Evolutionary conservation across 2,797 vertebrate species (phyloP).

Genomic region (Melanogrammus aeglefinus): DNA sequence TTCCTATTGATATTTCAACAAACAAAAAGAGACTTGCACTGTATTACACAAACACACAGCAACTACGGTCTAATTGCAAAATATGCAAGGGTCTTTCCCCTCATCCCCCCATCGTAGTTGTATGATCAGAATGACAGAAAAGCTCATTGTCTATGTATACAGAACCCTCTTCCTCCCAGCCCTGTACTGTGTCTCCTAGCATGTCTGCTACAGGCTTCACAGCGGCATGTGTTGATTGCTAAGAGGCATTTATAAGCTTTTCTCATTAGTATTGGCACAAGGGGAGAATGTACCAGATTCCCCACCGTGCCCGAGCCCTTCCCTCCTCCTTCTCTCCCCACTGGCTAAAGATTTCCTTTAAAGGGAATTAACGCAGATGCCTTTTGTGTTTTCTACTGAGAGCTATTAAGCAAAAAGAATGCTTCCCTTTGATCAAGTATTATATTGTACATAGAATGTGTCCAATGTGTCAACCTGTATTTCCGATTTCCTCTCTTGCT

Average conservation of each 20-base stretch:
- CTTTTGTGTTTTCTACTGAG: constrained; percentile 6
- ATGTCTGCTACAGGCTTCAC: constrained; percentile 6
- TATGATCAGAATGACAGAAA: constrained; percentile 6
- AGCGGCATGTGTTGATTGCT: constrained; percentile 8
- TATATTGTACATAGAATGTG: neutral
- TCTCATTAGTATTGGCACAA: constrained; percentile 19
- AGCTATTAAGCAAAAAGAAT: neutral
- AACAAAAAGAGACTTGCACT: neutral
- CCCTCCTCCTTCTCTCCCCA: neutral
- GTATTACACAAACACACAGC: neutral
- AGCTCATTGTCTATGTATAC: constrained; percentile 10
- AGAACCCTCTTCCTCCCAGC: constrained; percentile 4
- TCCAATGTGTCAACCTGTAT: neutral
- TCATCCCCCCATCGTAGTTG: constrained; percentile 15
- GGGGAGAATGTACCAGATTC: constrained; percentile 3
- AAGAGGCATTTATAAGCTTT: constrained; percentile 17
- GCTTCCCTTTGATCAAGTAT: neutral
- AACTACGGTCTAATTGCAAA: constrained; percentile 5
- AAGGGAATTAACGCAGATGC: neutral
- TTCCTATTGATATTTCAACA: neutral
- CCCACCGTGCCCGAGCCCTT: neutral
- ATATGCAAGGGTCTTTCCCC: constrained; percentile 1
- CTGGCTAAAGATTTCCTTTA: neutral
- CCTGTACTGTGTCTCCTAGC: neutral
- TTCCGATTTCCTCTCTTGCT: neutral